A percentile compares a stretch with the other conserved stretches of the same genome.
Conservation (phyloP, 2,797 vertebrate species). For the Leuciscus waleckii region DNA sequence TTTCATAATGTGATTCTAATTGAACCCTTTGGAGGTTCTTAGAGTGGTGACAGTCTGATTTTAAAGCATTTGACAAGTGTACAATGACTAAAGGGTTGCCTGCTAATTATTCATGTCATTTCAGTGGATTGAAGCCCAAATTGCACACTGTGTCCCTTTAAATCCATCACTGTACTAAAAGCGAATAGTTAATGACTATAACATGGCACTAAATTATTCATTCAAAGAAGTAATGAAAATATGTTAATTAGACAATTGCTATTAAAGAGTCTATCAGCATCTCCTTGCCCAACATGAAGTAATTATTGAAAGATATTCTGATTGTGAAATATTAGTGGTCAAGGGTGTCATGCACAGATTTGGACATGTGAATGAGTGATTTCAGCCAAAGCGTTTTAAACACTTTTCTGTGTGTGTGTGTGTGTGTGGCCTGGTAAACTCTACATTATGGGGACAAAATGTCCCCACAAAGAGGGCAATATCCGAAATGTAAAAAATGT, state of each 20-base stretch:
- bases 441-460: too few species aligned
- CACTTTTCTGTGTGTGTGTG: neutral
- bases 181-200: slow-evolving; percentile 83
- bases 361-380: too few species aligned
- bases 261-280: slow-evolving; percentile 84
- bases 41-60: slow-evolving; percentile 41
- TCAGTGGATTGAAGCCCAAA: slow-evolving; percentile 76
- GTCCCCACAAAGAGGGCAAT: too few species aligned
- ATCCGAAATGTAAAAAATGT: too few species aligned
- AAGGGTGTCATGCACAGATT: slow-evolving; percentile 61
- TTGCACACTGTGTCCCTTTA: slow-evolving; percentile 77
- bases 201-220: slow-evolving; percentile 86
- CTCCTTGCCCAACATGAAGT: slow-evolving; percentile 82
- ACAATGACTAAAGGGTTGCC: slow-evolving; percentile 55
- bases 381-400: neutral
- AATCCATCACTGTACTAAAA: slow-evolving; percentile 79
- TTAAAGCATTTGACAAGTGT: slow-evolving; percentile 49
- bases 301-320: slow-evolving; percentile 87
- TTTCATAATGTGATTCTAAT: slow-evolving; percentile 36
- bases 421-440: neutral
- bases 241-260: slow-evolving; percentile 87
- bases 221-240: slow-evolving; percentile 89
- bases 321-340: slow-evolving; percentile 82
- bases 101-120: slow-evolving; percentile 78
- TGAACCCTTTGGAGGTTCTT: slow-evolving; percentile 37